phyloP scores from a whole-genome alignment of 2,888 invertebrate species.

The Thecophora atra region DNA sequence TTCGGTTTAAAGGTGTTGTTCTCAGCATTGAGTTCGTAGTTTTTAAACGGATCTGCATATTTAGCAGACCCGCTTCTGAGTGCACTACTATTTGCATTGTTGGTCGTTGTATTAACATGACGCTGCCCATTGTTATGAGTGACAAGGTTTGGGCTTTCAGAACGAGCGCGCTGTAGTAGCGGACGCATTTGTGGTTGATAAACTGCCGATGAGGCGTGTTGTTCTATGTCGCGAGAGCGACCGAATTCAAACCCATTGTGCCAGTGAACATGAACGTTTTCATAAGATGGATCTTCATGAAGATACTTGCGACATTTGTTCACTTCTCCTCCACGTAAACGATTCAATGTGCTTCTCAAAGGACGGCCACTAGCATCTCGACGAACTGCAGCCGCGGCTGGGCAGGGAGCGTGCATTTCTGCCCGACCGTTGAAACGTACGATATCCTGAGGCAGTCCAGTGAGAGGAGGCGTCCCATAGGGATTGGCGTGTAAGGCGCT shows the following conservation, averaged over 20 bases:
- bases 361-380: conserved; percentile 56
- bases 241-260: conserved; percentile 66
- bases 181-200: conserved; percentile 46
- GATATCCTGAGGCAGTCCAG: conserved; percentile 60
- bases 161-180: conserved; percentile 59
- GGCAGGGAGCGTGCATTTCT: conserved; percentile 51
- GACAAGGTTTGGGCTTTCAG: conserved; percentile 63
- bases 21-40: conserved; percentile 62
- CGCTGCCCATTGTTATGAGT: conserved; percentile 44
- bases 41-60: conserved; percentile 62
- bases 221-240: conserved; percentile 58
- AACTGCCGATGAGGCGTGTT: conserved; percentile 38
- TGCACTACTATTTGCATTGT: not conserved
- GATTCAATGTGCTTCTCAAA: conserved; percentile 57
- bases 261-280: conserved; percentile 65
- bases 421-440: conserved; percentile 62
- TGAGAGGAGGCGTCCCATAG: conserved; percentile 56
- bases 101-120: conserved; percentile 36
- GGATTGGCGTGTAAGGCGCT: conserved; percentile 53
- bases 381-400: conserved; percentile 43
- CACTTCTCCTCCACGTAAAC: conserved; percentile 56
- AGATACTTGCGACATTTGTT: conserved; percentile 47
- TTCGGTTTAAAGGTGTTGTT: conserved; percentile 64
- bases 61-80: conserved; percentile 44
- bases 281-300: conserved; percentile 64